Percentiles rank a stretch among this genome's conserved stretches.
Conservation (phyloP, 2,113 vertebrate genomes). For the Phainopepla nitens region DNA sequence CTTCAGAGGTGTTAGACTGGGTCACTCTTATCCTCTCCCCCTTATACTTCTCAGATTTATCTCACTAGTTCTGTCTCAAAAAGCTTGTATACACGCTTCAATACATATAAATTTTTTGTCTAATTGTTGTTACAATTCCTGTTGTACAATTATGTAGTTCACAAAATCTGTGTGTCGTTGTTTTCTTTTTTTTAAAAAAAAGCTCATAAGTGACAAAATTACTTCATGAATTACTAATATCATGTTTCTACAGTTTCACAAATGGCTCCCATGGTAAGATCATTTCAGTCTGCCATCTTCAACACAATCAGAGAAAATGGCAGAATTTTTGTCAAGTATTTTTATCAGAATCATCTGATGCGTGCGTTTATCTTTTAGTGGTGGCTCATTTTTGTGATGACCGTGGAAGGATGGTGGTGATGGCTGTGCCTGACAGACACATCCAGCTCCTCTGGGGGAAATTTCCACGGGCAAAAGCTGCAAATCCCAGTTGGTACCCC, state of each 20-base stretch:
- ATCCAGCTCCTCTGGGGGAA: background rate
- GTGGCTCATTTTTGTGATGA: accelerated
- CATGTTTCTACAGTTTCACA: background rate
- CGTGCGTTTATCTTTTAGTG: accelerated
- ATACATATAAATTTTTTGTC: background rate
- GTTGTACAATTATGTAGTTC: background rate
- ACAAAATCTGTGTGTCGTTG: background rate
- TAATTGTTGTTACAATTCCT: background rate
- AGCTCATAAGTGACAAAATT: background rate
- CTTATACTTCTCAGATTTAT: background rate
- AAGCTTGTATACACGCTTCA: background rate
- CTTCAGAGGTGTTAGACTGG: background rate
- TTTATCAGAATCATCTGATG: background rate
- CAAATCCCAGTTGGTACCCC: background rate
- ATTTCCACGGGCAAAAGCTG: background rate
- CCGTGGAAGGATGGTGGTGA: background rate
- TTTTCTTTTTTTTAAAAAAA: background rate
- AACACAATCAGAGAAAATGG: background rate
- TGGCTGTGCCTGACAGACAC: background rate
- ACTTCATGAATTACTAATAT: accelerated
- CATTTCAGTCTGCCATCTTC: background rate
- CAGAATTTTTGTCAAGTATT: background rate
- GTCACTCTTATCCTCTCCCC: background rate
- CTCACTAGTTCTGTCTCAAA: background rate
- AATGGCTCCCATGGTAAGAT: accelerated